A percentile compares a stretch with the other conserved stretches of the same genome.
Evolutionary conservation across 1,140 invertebrate genomes (phyloP).

Genomic region (Dendroctonus ponderosae): DNA sequence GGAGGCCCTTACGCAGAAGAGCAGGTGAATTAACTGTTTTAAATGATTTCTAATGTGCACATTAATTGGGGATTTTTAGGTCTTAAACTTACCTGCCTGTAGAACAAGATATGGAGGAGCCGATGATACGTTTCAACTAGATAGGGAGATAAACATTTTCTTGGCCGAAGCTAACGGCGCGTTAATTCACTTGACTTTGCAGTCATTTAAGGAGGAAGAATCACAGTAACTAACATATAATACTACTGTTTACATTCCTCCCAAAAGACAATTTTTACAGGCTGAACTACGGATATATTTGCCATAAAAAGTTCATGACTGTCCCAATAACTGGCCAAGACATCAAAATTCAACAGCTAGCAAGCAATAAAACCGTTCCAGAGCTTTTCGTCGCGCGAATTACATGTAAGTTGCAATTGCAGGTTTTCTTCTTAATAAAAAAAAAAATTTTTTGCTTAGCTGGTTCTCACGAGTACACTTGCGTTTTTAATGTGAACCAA

Average conservation of each 20-base stretch:
- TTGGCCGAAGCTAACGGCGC: slow-evolving; percentile 38
- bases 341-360: slow-evolving; percentile 39
- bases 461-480: slow-evolving; percentile 8
- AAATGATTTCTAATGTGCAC: slow-evolving; percentile 1
- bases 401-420: slow-evolving; percentile 29
- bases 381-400: slow-evolving; percentile 38
- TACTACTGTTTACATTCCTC: neutral
- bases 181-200: slow-evolving; percentile 37
- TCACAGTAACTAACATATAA: slow-evolving; percentile 37
- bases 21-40: slow-evolving; percentile 3
- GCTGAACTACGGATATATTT: slow-evolving; percentile 44
- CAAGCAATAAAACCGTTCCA: slow-evolving; percentile 35
- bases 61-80: slow-evolving; percentile 10
- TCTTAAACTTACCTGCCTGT: slow-evolving; percentile 40
- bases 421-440: slow-evolving; percentile 4
- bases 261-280: slow-evolving; percentile 32
- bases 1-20: slow-evolving; percentile 34
- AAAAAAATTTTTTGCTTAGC: slow-evolving; percentile 13
- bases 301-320: slow-evolving; percentile 33
- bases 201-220: slow-evolving; percentile 35
- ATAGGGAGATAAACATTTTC: slow-evolving; percentile 38
- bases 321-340: slow-evolving; percentile 40
- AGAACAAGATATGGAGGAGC: slow-evolving; percentile 34
- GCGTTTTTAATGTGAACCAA: slow-evolving; percentile 29
- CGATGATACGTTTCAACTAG: slow-evolving; percentile 30